A percentile compares a stretch with the other conserved stretches of the same genome.
These are phyloP conservation scores for Phoxinus dragarum DNA, from an alignment of 2,797 vertebrate species.

Conservation along the genomic window DNA sequence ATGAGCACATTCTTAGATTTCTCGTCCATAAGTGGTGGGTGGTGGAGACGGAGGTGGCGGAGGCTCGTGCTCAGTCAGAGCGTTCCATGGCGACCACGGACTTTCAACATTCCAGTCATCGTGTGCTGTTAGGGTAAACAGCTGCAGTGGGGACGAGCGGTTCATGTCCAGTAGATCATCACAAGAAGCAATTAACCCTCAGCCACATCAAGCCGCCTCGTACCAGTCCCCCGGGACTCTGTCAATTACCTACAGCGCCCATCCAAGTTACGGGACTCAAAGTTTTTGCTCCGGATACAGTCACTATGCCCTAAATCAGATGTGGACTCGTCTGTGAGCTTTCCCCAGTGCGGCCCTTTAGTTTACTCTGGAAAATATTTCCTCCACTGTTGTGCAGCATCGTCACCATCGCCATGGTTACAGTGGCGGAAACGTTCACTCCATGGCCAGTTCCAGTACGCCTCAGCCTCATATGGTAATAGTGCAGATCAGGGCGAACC, in stretches of 20 bases:
- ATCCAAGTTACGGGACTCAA: conserved; percentile 87
- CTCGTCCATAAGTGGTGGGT: conserved; percentile 86
- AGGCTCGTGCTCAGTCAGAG: conserved; percentile 88
- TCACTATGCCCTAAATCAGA: conserved; percentile 91
- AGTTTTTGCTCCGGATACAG: conserved; percentile 89
- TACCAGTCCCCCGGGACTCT: conserved; percentile 85
- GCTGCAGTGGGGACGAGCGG: conserved; percentile 88
- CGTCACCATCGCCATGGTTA: conserved; percentile 80
- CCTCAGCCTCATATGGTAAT: conserved; percentile 86
- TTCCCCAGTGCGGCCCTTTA: conserved; percentile 87
- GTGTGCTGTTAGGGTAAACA: conserved; percentile 89
- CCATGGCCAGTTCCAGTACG: conserved; percentile 85
- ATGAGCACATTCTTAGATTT: conserved; percentile 98
- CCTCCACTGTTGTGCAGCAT: conserved; percentile 82
- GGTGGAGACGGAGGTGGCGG: conserved; percentile 85
- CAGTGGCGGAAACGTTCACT: conserved; percentile 80
- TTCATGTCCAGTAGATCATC: conserved; percentile 88
- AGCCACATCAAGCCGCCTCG: conserved; percentile 83
- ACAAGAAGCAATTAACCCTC: conserved; percentile 77
- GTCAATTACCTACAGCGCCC: conserved; percentile 86
- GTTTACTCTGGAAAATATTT: conserved; percentile 92
- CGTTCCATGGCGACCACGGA: conserved; percentile 92
- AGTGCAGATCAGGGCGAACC: conserved; percentile 86
- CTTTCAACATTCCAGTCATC: conserved; percentile 93
- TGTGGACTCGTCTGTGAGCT: conserved; percentile 85